These are phyloP conservation scores for Seriola quinqueradiata DNA, from an alignment of 2,113 vertebrate genomes.

Conservation along the genomic window DNA sequence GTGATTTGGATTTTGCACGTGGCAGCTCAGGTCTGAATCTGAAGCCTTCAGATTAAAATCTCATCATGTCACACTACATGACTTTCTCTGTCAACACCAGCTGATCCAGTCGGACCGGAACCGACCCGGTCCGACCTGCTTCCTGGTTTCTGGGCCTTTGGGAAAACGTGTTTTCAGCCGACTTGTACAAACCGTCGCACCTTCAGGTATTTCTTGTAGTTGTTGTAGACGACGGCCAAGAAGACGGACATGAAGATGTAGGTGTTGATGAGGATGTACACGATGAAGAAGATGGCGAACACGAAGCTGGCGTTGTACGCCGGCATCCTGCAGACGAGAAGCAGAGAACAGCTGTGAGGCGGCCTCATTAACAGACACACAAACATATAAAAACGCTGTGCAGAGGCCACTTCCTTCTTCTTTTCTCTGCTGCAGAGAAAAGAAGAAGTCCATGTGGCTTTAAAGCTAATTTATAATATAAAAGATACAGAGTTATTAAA, in stretches of 20 bases:
- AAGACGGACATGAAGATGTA: slow-evolving; percentile 98
- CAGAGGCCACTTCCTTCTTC: slow-evolving; percentile 29
- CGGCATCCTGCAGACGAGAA: slow-evolving; percentile 89
- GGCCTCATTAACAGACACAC: neutral
- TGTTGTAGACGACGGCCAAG: slow-evolving; percentile 96
- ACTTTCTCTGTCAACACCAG: no score
- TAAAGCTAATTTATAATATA: no score
- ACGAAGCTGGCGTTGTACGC: slow-evolving; percentile 90
- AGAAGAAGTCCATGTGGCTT: neutral
- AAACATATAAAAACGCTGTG: neutral
- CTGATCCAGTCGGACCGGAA: no score
- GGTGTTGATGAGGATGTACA: slow-evolving; percentile 93
- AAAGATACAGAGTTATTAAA: no score
- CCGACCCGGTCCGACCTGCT: no score
- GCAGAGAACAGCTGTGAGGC: neutral
- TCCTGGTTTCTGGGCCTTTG: no score
- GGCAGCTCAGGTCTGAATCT: no score
- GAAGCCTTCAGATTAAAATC: no score
- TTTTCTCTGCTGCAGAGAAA: neutral
- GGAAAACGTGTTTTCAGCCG: no score
- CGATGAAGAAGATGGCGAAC: slow-evolving; percentile 92
- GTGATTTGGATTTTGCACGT: no score
- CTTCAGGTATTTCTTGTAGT: slow-evolving; percentile 96
- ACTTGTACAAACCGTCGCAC: slow-evolving; percentile 68
- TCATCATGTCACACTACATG: no score